Evolutionary conservation across 2,797 vertebrate species (phyloP), one percentile per base, ranked within the genome.

Genomic region (Gymnothorax reevesii): DNA sequence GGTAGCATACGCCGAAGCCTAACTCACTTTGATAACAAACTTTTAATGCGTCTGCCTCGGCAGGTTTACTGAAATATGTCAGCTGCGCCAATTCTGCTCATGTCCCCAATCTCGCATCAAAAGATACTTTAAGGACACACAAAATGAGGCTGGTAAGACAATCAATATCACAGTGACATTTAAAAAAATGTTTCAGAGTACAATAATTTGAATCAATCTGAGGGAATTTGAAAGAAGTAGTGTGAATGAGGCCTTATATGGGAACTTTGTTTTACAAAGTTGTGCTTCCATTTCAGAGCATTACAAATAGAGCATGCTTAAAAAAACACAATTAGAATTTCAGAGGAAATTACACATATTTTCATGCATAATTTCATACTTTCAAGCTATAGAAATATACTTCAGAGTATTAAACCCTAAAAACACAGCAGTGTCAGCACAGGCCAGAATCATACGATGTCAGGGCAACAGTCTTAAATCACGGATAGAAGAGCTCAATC

Each of bases 11-110:
- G 84, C 89, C 89, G 90, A 88, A 92, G 91, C 93, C 91, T 93
- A 91, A 92, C 84, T 87, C 59, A 86, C 91, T 92, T 89, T 93
- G 91, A 93, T 91, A 91, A 89, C 92, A 89, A 52, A 85, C 80
- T 91, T 94, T 93, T 94, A 92, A 94, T 92, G 92, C 92, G 90
- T 79, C 79, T 69, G 86, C 82, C 87, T 77, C 92, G 91, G 91
- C 89, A 89, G 60, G 66, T 25, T 75, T 84, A 87, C 90, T 57
- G 87, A 12, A 27, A 57, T 84, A 10, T 42, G 27, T 57, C 54
- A 62, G 80, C 55, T 17, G 9, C 22, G 64, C 64, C n/a, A 59
- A 82, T 57, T 33, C 66, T 22, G 80, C 87, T 90, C 90, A 85
- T 83, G 90, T 86, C 52, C 12, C 54, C 7, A 33, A 20, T 83